Evolutionary conservation across 2,888 invertebrate genomes (phyloP).

Genomic region (Cheilosia variabilis): DNA sequence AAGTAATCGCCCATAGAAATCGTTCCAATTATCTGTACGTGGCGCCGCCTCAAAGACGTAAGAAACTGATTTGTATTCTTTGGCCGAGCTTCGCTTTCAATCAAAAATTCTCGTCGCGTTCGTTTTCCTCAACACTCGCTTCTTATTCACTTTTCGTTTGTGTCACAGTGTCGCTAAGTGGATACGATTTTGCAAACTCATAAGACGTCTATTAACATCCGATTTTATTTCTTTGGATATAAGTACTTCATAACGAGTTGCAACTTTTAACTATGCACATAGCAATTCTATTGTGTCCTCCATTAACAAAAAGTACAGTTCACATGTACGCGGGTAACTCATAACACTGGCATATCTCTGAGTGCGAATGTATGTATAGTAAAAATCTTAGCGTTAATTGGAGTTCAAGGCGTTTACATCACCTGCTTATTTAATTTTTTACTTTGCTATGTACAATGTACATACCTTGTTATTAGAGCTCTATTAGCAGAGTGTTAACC

Average conservation of each 20-base stretch:
- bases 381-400: conserved; percentile 1
- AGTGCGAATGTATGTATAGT: neutral
- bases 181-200: neutral
- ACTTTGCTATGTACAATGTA: neutral
- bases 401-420: neutral
- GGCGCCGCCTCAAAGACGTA: conserved; percentile 38
- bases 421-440: neutral
- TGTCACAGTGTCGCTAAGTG: neutral
- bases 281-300: neutral
- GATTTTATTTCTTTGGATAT: neutral
- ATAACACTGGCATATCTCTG: neutral
- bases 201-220: neutral
- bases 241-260: neutral
- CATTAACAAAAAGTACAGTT: neutral
- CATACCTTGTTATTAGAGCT: neutral
- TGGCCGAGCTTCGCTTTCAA: neutral
- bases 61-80: conserved; percentile 50
- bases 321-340: neutral
- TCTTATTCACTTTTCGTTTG: neutral
- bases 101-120: neutral
- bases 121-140: neutral
- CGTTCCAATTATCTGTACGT: conserved; percentile 53
- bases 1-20: conserved; percentile 35
- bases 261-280: neutral
- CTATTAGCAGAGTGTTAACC: neutral